Base-by-base conservation (phyloP, 2,888 invertebrate genomes). In the Athetis lepigone region DNA sequence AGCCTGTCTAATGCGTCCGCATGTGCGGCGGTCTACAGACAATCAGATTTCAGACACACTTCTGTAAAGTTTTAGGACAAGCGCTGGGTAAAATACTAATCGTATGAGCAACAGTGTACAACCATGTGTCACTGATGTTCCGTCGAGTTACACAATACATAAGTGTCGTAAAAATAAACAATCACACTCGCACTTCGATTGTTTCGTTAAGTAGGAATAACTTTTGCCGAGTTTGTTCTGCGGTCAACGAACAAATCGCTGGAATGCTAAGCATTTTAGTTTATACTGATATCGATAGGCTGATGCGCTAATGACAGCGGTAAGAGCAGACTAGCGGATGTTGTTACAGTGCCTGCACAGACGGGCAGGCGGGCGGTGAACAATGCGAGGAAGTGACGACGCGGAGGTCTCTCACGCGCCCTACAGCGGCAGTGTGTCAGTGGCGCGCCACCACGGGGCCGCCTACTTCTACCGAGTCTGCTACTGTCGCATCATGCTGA, bases 21-120 rank as follows among this genome's bases (percentile, higher is more conserved):
- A 39, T 6, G n/a, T 37, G 19, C 27, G 39, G 46, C 21, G 51
- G 39, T 60, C 55, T 39, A 62, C 40, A 51, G 75, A 75, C 61
- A 23, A 42, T 25, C 25, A 33, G 23, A 25, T 25, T 50, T 46
- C 36, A 47, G 62, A 51, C 70, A 75, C 61, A 36, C 37, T 19
- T 59, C n/a, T 13, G 2, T 58, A 23, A 25, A 52, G 43, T 49
- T 55, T 68, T 55, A n/a, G 25, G 50, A 50, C 45, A 42, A 42
- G 42, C 54, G 18, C 29, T 45, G 23, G 46, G 23, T n/a, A 25
- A n/a, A n/a, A 42, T 16, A 21, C 25, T 18, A 21, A 39, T n/a
- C 4, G 39, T 21, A 33, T 23, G 39, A 60, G 37, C 33, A 27
- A 54, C 21, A 8, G 42, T n/a, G 23, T 27, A 27, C 19, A 13